Evolutionary conservation across 1,140 invertebrate species (phyloP).

Genomic region (Drosophila melanogaster): Release_6_plus_ISO1_MT NT_033777.3:6694501-6695000

Average conservation of each 20-base stretch:
- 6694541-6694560: constrained; percentile 50
- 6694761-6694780: constrained; percentile 40
- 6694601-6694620: constrained; percentile 69
- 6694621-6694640: constrained; percentile 81
- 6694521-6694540: constrained; percentile 23
- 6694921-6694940: constrained; percentile 26
- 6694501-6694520: constrained; percentile 38
- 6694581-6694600: constrained; percentile 78
- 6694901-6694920: constrained; percentile 15
- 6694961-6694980: constrained; percentile 28
- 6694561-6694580: constrained; percentile 66
- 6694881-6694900: constrained; percentile 24
- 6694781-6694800: constrained; percentile 40
- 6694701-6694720: constrained; percentile 13
- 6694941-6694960: not conserved
- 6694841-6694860: not conserved
- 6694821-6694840: not conserved
- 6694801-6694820: constrained; percentile 37
- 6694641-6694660: constrained; percentile 48
- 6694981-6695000: constrained; percentile 2
- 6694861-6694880: constrained; percentile 21
- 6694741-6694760: constrained; percentile 47
- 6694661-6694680: constrained; percentile 26
- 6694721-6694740: constrained; percentile 54
- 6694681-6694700: constrained; percentile 35